Evolutionary conservation across 2,888 invertebrate species (phyloP).

Genomic region (Lutraria lutraria): DNA sequence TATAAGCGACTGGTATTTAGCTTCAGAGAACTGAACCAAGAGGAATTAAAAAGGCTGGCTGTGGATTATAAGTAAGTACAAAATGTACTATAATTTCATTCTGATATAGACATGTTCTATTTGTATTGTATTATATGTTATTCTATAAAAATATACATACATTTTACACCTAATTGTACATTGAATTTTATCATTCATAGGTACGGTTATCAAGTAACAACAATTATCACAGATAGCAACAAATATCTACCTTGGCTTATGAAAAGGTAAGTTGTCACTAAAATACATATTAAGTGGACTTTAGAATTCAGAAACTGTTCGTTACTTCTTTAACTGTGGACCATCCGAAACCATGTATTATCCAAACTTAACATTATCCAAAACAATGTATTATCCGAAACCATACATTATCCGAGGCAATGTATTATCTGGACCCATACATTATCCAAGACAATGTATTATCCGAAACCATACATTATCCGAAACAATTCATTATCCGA

Average conservation of each 20-base stretch:
- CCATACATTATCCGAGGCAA: background rate
- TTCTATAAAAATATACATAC: no score
- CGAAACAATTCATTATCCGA: background rate
- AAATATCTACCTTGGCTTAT: slow-evolving; percentile 93
- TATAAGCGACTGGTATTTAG: slow-evolving; percentile 93
- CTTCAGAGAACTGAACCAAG: slow-evolving; percentile 91
- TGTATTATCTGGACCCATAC: no score
- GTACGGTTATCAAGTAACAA: slow-evolving; percentile 94
- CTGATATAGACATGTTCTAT: no score
- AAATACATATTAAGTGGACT: background rate
- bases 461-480: background rate
- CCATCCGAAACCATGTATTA: background rate
- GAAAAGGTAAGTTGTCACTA: slow-evolving; percentile 89
- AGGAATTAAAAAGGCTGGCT: slow-evolving; percentile 91
- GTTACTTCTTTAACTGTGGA: background rate
- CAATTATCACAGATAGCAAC: slow-evolving; percentile 92
- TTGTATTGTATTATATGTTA: no score
- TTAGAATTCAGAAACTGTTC: background rate
- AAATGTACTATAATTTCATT: background rate
- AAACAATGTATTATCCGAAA: no score
- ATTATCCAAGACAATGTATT: no score
- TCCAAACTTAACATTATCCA: no score
- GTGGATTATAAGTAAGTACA: slow-evolving; percentile 90
- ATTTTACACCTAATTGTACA: no score
- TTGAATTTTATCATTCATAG: slow-evolving; percentile 69